Conservation (phyloP, 2,888 invertebrate species). For the Sepioteuthis lessoniana region DNA sequence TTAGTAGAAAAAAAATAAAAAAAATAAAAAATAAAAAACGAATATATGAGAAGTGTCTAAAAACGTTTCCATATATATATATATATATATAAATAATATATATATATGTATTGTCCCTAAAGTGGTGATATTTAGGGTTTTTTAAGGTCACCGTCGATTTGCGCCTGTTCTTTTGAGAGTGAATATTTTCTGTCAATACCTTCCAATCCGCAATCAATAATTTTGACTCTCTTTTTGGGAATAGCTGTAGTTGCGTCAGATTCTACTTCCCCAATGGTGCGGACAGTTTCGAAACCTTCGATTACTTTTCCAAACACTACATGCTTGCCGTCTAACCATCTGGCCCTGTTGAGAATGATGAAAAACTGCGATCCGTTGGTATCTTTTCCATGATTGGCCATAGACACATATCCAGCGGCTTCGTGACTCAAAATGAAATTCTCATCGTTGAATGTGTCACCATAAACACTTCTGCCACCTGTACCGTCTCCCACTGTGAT, state of each 20-base stretch:
- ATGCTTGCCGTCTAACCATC: constrained; percentile 75
- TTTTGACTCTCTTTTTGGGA: constrained; percentile 69
- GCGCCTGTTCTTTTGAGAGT: constrained; percentile 62
- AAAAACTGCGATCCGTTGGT: constrained; percentile 76
- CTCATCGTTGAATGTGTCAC: constrained; percentile 73
- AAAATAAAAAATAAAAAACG: not conserved
- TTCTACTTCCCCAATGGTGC: constrained; percentile 66
- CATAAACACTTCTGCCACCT: constrained; percentile 75
- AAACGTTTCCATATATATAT: not conserved
- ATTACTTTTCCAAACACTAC: constrained; percentile 75
- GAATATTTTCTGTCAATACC: constrained; percentile 68
- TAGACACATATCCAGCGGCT: constrained; percentile 73
- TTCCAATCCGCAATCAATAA: constrained; percentile 68
- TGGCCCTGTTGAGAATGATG: constrained; percentile 72
- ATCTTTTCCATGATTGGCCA: constrained; percentile 75
- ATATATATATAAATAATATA: too few relatives aligned
- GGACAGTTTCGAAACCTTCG: constrained; percentile 71
- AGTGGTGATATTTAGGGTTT: constrained; percentile 8
- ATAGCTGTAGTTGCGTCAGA: constrained; percentile 63
- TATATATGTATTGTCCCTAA: not conserved
- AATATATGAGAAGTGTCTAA: not conserved
- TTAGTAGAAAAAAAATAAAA: not conserved
- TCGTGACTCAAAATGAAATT: constrained; percentile 73
- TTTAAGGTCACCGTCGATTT: constrained; percentile 60
- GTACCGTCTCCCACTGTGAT: constrained; percentile 73